Evolutionary conservation across 2,888 invertebrate genomes (phyloP).

Genomic region (Papilio protenor): DNA sequence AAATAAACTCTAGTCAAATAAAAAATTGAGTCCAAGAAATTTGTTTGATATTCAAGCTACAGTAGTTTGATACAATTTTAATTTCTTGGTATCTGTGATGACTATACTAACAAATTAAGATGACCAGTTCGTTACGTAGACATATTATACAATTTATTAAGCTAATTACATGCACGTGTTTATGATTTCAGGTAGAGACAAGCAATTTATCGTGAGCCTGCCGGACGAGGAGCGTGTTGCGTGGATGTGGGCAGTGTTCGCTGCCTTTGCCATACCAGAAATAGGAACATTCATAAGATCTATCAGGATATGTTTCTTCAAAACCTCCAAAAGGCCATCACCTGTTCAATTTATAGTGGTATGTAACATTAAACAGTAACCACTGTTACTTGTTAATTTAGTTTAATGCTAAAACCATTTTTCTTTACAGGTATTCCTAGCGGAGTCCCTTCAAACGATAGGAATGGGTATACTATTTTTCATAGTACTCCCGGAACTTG

Average conservation of each 20-base stretch:
- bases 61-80: not conserved
- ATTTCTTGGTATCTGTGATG: not conserved
- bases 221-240: constrained; percentile 94
- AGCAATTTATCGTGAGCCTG: constrained; percentile 91
- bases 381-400: not conserved
- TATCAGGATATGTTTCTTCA: constrained; percentile 94
- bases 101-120: not conserved
- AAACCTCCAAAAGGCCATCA: constrained; percentile 91
- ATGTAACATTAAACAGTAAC: constrained; percentile 55
- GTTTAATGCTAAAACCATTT: constrained; percentile 7
- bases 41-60: not conserved
- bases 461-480: constrained; percentile 95
- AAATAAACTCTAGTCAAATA: not conserved
- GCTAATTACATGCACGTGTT: constrained; percentile 7
- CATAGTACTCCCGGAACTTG: constrained; percentile 94
- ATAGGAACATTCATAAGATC: constrained; percentile 93
- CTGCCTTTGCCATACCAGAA: constrained; percentile 95
- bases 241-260: constrained; percentile 96
- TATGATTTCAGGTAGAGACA: constrained; percentile 89
- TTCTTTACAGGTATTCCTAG: constrained; percentile 86
- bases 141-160: not conserved
- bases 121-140: not conserved
- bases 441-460: constrained; percentile 94
- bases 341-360: constrained; percentile 82
- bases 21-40: not conserved